Conservation (phyloP, 1,140 invertebrate species). For the Bombyx mandarina region DNA sequence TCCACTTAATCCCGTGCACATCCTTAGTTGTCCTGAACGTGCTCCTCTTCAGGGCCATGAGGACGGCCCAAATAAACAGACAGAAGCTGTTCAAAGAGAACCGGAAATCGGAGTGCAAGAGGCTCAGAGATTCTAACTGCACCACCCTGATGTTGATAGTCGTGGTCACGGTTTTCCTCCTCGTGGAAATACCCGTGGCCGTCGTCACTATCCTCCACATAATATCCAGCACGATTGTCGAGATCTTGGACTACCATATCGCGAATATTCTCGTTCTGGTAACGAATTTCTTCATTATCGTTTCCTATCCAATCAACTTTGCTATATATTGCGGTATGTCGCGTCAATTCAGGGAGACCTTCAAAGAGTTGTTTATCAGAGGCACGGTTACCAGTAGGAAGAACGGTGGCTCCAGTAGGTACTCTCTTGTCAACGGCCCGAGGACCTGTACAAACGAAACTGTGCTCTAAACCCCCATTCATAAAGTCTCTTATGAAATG, state of each 20-base stretch:
- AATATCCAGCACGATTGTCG: slow-evolving; percentile 79
- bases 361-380: slow-evolving; percentile 88
- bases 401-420: slow-evolving; percentile 79
- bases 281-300: slow-evolving; percentile 92
- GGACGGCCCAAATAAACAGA: slow-evolving; percentile 83
- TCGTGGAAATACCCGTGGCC: slow-evolving; percentile 92
- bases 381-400: slow-evolving; percentile 72
- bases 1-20: slow-evolving; percentile 91
- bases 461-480: slow-evolving; percentile 74
- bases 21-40: slow-evolving; percentile 91
- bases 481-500: slow-evolving; percentile 1
- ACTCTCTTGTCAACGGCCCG: slow-evolving; percentile 84
- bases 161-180: slow-evolving; percentile 91
- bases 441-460: slow-evolving; percentile 87
- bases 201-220: slow-evolving; percentile 90
- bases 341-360: slow-evolving; percentile 92
- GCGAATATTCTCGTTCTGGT: slow-evolving; percentile 88
- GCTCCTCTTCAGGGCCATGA: slow-evolving; percentile 87
- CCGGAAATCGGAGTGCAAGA: slow-evolving; percentile 86
- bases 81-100: slow-evolving; percentile 88
- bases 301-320: slow-evolving; percentile 94
- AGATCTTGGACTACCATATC: slow-evolving; percentile 84
- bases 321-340: slow-evolving; percentile 97
- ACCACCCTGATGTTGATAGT: slow-evolving; percentile 96
- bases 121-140: slow-evolving; percentile 88